Conservation (phyloP, 2,888 invertebrate genomes). For the Bembecia ichneumoniformis region DNA sequence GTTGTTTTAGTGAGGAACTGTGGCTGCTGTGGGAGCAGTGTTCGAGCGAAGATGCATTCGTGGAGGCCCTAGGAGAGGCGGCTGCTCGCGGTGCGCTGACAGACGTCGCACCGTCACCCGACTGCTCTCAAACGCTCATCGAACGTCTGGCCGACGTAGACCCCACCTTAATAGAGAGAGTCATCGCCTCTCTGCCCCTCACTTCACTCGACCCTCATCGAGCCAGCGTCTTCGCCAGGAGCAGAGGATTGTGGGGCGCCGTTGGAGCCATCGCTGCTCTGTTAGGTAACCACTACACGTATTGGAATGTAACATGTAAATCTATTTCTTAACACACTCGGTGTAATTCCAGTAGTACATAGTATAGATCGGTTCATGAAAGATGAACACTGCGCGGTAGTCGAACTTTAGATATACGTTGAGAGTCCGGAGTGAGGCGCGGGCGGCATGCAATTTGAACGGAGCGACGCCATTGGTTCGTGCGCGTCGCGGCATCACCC, state of each 20-base stretch:
- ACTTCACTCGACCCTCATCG: conserved; percentile 58
- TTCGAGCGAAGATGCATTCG: conserved; percentile 68
- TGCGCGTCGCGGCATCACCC: no score
- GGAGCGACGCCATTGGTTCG: no score
- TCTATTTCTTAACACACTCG: no score
- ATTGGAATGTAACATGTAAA: no score
- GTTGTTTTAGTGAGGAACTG: conserved; percentile 42
- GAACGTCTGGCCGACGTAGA: conserved; percentile 76
- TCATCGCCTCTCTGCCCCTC: conserved; percentile 67
- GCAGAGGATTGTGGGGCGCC: conserved; percentile 49
- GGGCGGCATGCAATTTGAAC: no score
- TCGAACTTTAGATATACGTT: no score
- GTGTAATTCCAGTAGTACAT: no score
- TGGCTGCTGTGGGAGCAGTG: conserved; percentile 63
- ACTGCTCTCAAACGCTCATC: conserved; percentile 73
- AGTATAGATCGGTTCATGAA: no score
- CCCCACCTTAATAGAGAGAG: conserved; percentile 78
- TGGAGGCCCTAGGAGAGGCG: conserved; percentile 76
- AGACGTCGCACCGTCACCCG: conserved; percentile 69
- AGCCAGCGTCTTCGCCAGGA: conserved; percentile 51
- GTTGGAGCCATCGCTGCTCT: conserved; percentile 58
- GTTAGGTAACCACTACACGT: conserved; percentile 33
- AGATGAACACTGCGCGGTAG: no score
- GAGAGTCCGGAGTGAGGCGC: no score
- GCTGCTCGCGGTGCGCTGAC: conserved; percentile 75